Evolutionary conservation across 2,113 vertebrate genomes (phyloP), one percentile per base, ranked within the genome.

Genomic region (Silurus meridionalis): DNA sequence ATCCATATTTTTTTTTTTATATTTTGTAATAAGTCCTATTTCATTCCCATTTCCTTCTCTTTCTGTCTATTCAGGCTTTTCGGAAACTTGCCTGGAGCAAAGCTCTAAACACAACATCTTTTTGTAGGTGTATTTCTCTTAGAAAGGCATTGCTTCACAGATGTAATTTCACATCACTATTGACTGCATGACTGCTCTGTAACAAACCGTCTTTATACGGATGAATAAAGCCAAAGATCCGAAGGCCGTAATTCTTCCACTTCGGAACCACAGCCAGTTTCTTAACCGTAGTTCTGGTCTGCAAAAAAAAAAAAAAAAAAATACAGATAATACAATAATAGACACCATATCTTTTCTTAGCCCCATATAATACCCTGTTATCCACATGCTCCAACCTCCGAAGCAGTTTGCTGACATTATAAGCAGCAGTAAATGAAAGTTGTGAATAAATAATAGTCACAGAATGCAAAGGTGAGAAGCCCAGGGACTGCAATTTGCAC

Each of bases 211-310:
- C 98, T 95, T 95, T 97, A 88, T 96, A 98, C 0, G 98, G 98
- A 92, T 99, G 98, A 91, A 99, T 95, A 90, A 97, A 99, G 86
- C 98, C 98, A 83, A 99, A 99, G 86, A 99, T 94, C 91, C 98
- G 95, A 71, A 99, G 95, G 37, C 98, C 98, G 0, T 99, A 99
- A 92, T 99, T 99, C 92, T 99, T 99, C 98, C 98, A 99, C 91
- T 97, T 99, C 63, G 98, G 98, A 14, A 98, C 97, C 87, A 99
- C 97, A 0, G 98, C 98, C 92, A 99, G 89, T 92, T 99, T 99
- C 94, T 94, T 97, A 92, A 99, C 94, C 0, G 96, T 97, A 86
- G 97, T 99, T 87, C 98, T 96, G 0, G 94, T 95, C 98, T 99
- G 94, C 3, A 19, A 25, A 37, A 3, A 79, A 53, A 90, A 66